These are phyloP conservation scores for Mustela nigripes DNA, from an alignment of 2,113 vertebrate species.

Conservation along the genomic window DNA sequence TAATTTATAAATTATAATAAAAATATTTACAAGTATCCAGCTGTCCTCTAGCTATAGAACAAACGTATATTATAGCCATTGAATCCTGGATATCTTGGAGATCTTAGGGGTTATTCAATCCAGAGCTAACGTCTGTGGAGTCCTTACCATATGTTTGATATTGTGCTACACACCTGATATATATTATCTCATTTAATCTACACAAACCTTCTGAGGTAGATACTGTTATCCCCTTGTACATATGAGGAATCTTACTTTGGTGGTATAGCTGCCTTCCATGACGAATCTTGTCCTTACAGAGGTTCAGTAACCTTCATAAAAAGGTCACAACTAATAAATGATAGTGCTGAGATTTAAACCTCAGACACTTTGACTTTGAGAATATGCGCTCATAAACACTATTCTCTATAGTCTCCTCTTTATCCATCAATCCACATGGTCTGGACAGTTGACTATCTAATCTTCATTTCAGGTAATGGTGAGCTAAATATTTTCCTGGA, in stretches of 20 bases:
- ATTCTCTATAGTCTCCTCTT: neutral
- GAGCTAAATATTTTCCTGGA: neutral
- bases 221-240: neutral
- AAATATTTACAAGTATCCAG: neutral
- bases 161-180: neutral
- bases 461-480: neutral
- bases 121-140: neutral
- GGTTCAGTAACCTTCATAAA: neutral
- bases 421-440: neutral
- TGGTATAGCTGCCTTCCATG: neutral
- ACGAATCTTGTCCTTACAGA: neutral
- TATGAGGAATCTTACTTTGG: neutral
- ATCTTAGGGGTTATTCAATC: neutral
- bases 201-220: neutral
- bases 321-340: neutral
- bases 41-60: neutral
- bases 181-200: neutral
- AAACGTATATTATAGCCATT: neutral
- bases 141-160: neutral
- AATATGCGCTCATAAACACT: neutral
- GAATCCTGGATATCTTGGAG: neutral
- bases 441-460: neutral
- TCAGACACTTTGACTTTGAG: neutral
- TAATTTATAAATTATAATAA: neutral
- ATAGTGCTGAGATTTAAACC: neutral